Evolutionary conservation across 2,797 vertebrate species (phyloP).

Genomic region (Melanotaenia nigrans): DNA sequence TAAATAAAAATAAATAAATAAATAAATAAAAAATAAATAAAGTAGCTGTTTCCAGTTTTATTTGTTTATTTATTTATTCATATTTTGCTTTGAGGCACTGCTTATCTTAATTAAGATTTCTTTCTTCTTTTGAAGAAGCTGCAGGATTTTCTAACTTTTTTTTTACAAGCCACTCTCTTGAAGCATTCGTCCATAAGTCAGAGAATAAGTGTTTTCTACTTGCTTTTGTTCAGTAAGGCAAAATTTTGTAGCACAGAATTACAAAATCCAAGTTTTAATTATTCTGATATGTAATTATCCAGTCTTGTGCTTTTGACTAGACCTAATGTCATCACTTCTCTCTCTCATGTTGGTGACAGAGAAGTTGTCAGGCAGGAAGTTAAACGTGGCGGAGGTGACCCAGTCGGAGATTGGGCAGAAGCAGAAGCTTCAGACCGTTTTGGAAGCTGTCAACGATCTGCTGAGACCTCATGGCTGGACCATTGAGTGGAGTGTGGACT

Average conservation of each 20-base stretch:
- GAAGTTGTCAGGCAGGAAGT: slow-evolving; percentile 88
- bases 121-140: not conserved
- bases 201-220: not conserved
- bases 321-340: not conserved
- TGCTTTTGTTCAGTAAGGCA: not conserved
- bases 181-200: not conserved
- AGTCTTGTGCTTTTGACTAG: not conserved
- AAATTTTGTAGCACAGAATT: not conserved
- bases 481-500: slow-evolving; percentile 92
- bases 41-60: not conserved
- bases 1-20: not conserved
- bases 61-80: not conserved
- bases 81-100: not conserved
- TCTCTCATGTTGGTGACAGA: slow-evolving; percentile 76
- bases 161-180: not conserved
- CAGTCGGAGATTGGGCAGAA: slow-evolving; percentile 97
- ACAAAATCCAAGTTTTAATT: not conserved
- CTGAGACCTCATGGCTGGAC: slow-evolving; percentile 92
- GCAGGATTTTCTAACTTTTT: not conserved
- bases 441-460: slow-evolving; percentile 90
- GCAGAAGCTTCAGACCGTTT: slow-evolving; percentile 94
- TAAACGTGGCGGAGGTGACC: slow-evolving; percentile 96
- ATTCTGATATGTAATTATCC: not conserved
- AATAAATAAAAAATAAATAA: not conserved
- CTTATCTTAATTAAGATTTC: not conserved